phyloP scores from a whole-genome alignment of 2,888 invertebrate genomes.

The Cryptus armator region DNA sequence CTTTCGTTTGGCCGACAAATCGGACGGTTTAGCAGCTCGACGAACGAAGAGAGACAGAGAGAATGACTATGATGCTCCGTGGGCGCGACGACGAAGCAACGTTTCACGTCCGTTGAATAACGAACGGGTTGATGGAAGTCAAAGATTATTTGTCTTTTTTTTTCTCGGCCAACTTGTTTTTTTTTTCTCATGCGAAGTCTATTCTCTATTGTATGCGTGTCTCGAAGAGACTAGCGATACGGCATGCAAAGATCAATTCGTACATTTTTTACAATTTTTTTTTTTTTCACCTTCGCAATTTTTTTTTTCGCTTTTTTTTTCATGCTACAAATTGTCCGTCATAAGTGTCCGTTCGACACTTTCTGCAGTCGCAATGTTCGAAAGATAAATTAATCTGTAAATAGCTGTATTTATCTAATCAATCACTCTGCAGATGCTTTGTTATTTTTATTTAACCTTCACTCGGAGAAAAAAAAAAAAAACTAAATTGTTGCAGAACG shows the following conservation, averaged over 20 bases:
- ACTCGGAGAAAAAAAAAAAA: neutral
- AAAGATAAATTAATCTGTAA: no score
- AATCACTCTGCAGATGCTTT: no score
- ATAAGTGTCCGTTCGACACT: no score
- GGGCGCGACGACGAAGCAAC: constrained; percentile 52
- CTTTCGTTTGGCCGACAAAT: constrained; percentile 65
- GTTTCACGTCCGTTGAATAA: constrained; percentile 51
- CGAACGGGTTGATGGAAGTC: constrained; percentile 47
- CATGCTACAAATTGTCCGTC: neutral
- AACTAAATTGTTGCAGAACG: neutral
- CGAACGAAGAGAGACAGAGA: constrained; percentile 28
- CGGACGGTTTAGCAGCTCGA: constrained; percentile 52
- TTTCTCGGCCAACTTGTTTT: constrained; percentile 16
- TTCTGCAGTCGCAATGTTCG: no score
- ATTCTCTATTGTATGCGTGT: constrained; percentile 1
- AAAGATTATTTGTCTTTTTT: constrained; percentile 34
- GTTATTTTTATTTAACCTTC: no score
- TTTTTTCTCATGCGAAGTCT: neutral
- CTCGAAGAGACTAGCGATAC: constrained; percentile 5
- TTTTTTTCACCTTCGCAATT: no score
- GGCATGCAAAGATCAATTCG: neutral
- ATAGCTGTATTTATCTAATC: no score
- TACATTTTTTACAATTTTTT: neutral
- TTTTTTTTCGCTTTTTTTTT: no score
- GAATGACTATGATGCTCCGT: constrained; percentile 46